phyloP scores from a whole-genome alignment of 1,140 invertebrate genomes.

The Hylyphantes graminicola region DNA sequence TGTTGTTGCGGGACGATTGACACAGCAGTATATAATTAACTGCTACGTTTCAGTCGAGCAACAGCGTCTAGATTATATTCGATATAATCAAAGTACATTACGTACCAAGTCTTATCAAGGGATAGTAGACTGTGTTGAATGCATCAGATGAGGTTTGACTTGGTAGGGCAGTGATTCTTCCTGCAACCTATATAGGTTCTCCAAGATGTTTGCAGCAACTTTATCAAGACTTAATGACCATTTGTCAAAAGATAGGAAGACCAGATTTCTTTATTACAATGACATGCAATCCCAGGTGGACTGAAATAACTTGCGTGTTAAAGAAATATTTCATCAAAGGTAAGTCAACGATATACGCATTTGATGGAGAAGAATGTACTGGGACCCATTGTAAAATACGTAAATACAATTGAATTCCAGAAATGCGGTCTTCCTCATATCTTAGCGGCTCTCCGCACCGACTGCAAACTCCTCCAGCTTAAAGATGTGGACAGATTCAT shows the following conservation, averaged over 20 bases:
- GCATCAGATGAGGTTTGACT: neutral
- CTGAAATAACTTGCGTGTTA: constrained; percentile 67
- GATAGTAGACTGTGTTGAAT: neutral
- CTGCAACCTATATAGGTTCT: constrained; percentile 47
- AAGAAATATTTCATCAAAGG: constrained; percentile 21
- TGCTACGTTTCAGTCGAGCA: constrained; percentile 53
- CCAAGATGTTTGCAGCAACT: constrained; percentile 52
- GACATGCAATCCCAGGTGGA: constrained; percentile 71
- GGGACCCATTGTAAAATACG: constrained; percentile 27
- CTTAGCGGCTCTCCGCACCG: constrained; percentile 62
- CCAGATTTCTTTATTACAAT: constrained; percentile 70
- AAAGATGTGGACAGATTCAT: too few species aligned
- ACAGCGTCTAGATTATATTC: constrained; percentile 39
- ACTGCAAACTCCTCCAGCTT: constrained; percentile 11
- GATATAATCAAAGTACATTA: constrained; percentile 52
- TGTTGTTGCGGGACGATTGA: constrained; percentile 61
- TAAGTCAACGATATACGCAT: constrained; percentile 62
- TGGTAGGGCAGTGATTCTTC: constrained; percentile 33
- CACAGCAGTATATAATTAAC: constrained; percentile 60
- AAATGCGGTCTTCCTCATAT: constrained; percentile 70
- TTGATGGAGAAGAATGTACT: too few species aligned
- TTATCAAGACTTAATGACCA: constrained; percentile 65
- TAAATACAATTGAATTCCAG: constrained; percentile 68
- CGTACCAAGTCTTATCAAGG: neutral
- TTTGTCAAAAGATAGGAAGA: constrained; percentile 64